Evolutionary conservation across 92 coral and sea anemone genomes (phyloP).

Genomic region (Epizoanthus rinbou): DNA sequence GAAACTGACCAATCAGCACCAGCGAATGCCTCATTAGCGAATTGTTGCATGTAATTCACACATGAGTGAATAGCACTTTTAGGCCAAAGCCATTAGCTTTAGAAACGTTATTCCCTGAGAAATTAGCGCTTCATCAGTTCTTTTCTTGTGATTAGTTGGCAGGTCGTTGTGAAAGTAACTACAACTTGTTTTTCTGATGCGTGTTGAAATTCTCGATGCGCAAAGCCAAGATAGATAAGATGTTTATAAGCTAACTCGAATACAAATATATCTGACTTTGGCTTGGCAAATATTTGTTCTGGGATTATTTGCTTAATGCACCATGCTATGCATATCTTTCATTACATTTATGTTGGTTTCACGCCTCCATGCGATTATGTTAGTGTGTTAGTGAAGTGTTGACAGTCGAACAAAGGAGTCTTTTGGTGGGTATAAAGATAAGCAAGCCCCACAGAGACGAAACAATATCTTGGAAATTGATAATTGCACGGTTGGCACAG

Average conservation of each 20-base stretch:
- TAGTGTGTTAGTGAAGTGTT: conserved; percentile 65
- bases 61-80: conserved; percentile 82
- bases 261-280: conserved; percentile 56
- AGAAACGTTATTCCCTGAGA: conserved; percentile 76
- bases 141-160: conserved; percentile 19
- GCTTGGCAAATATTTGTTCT: conserved; percentile 85
- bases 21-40: conserved; percentile 88
- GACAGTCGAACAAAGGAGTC: conserved; percentile 77
- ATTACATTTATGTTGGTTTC: conserved; percentile 69
- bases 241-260: conserved; percentile 41
- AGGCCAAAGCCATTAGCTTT: conserved; percentile 85
- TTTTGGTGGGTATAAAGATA: conserved; percentile 32
- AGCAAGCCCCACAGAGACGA: conserved; percentile 12
- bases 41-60: conserved; percentile 94
- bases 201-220: not conserved
- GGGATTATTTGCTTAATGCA: conserved; percentile 77
- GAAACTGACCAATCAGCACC: conserved; percentile 84
- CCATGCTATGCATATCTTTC: conserved; percentile 85
- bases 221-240: conserved; percentile 13
- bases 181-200: not conserved
- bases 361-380: conserved; percentile 83
- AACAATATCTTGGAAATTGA: conserved; percentile 44
- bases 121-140: conserved; percentile 92
- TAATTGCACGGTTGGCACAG: conserved; percentile 36
- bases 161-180: conserved; percentile 20